These are phyloP conservation scores for Resseliella maxima DNA, from an alignment of 2,888 invertebrate species.

Conservation along the genomic window DNA sequence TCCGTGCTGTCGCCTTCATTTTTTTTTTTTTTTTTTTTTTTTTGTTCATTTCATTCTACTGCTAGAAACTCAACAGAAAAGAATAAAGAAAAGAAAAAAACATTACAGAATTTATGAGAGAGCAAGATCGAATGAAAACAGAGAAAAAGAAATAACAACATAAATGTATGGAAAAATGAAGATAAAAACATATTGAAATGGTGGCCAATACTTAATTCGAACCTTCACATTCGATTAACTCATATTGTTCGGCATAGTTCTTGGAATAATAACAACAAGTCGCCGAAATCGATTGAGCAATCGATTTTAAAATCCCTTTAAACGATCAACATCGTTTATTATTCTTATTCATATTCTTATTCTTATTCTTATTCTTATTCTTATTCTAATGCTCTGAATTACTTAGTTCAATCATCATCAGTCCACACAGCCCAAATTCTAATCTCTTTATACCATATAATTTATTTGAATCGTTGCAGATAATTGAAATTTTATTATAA, in stretches of 20 bases:
- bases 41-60: not conserved
- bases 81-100: not conserved
- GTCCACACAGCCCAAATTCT: not conserved
- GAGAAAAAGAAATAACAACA: no score
- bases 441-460: slow-evolving; percentile 34
- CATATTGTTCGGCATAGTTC: slow-evolving; percentile 5
- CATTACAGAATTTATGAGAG: not conserved
- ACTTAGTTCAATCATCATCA: not conserved
- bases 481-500: slow-evolving; percentile 38
- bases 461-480: not conserved
- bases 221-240: slow-evolving; percentile 20
- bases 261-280: not conserved
- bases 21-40: not conserved
- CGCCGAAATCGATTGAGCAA: slow-evolving; percentile 18
- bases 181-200: not conserved
- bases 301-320: not conserved
- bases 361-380: not conserved
- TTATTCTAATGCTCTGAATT: not conserved
- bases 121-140: no score
- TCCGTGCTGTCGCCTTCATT: not conserved
- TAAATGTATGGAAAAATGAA: no score
- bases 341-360: not conserved
- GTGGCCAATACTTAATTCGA: not conserved
- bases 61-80: not conserved
- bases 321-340: not conserved